phyloP scores from a whole-genome alignment of 1,140 invertebrate genomes.

The Scaptodrosophila lebanonensis region DNA sequence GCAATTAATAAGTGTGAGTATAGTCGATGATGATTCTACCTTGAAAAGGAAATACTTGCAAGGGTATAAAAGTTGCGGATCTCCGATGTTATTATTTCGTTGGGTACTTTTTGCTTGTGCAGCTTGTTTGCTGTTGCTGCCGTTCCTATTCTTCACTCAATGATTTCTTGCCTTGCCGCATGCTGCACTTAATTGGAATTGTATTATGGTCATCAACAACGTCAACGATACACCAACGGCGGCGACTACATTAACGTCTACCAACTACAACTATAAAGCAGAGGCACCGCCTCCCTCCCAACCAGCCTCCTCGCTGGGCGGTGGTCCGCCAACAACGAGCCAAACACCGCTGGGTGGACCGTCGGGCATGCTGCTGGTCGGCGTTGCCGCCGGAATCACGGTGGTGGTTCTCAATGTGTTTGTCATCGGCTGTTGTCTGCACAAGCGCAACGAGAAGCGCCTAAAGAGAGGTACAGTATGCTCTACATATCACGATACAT shows the following conservation, averaged over 20 bases:
- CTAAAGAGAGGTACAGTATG: conserved; percentile 79
- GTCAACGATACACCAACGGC: conserved; percentile 18
- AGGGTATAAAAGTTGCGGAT: no score
- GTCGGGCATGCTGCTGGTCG: conserved; percentile 85
- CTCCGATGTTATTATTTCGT: neutral
- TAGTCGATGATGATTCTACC: no score
- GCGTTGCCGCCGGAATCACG: conserved; percentile 84
- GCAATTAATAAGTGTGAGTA: no score
- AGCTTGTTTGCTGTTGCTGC: no score
- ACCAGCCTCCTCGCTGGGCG: conserved; percentile 78
- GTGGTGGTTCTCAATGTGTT: conserved; percentile 89
- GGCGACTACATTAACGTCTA: conserved; percentile 22
- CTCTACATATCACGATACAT: neutral
- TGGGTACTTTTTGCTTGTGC: conserved; percentile 1
- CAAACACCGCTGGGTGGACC: conserved; percentile 78
- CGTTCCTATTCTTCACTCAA: conserved; percentile 9
- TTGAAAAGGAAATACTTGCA: no score
- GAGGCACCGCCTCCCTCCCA: conserved; percentile 76
- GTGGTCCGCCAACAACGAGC: conserved; percentile 73
- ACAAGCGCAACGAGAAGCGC: conserved; percentile 85
- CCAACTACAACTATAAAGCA: conserved; percentile 61
- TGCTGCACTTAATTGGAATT: conserved; percentile 71
- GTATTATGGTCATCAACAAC: conserved; percentile 37
- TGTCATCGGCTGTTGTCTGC: conserved; percentile 91
- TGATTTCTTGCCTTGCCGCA: conserved; percentile 16